Evolutionary conservation across 2,888 invertebrate genomes (phyloP).

Genomic region (Andrena trimmerana): DNA sequence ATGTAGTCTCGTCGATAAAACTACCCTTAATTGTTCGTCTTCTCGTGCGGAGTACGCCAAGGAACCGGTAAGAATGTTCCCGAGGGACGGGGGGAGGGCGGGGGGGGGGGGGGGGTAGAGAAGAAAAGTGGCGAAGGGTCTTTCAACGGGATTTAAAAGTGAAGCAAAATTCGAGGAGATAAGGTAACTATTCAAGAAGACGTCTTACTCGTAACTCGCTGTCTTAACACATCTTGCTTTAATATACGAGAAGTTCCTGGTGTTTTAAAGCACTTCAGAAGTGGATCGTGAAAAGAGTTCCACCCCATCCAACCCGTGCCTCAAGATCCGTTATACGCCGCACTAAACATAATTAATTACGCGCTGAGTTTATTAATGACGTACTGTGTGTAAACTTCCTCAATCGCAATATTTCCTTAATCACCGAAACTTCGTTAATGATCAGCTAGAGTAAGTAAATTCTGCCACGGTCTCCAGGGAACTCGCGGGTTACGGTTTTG

Average conservation of each 20-base stretch:
- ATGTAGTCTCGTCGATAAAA: neutral
- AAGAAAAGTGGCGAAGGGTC: conserved; percentile 35
- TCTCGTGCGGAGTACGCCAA: neutral
- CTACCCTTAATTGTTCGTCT: neutral
- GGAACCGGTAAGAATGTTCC: conserved; percentile 13
- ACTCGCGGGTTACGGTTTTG: neutral
- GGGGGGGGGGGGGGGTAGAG: neutral
- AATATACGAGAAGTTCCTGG: conserved; percentile 22
- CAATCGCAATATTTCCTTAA: conserved; percentile 51
- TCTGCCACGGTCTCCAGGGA: neutral
- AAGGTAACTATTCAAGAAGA: conserved; percentile 31
- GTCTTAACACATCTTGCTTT: conserved; percentile 45
- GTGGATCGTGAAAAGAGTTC: conserved; percentile 50
- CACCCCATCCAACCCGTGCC: neutral
- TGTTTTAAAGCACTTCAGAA: conserved; percentile 30
- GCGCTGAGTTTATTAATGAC: conserved; percentile 58
- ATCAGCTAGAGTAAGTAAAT: conserved; percentile 23
- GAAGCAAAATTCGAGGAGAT: conserved; percentile 58
- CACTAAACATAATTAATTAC: conserved; percentile 61
- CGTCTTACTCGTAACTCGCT: conserved; percentile 53
- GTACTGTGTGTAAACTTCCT: conserved; percentile 44
- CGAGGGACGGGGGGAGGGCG: neutral
- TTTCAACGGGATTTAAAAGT: conserved; percentile 56
- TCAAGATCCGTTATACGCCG: conserved; percentile 2
- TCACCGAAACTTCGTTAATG: conserved; percentile 47